Conservation (phyloP, 2,888 invertebrate genomes). For the Diaperis boleti region DNA sequence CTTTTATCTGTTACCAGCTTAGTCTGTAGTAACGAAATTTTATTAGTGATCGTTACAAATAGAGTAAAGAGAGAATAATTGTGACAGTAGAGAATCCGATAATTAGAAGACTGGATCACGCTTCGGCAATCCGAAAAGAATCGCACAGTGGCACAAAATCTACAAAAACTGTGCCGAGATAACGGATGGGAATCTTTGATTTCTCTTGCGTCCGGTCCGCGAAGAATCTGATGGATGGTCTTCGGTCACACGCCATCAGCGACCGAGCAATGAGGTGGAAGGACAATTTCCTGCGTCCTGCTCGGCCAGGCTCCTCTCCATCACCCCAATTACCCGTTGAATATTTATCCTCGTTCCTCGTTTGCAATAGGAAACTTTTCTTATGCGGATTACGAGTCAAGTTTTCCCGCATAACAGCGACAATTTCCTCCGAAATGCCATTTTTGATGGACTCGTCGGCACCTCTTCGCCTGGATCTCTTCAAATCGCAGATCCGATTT, state of each 20-base stretch:
- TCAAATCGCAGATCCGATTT: neutral
- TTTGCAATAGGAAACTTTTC: conserved; percentile 50
- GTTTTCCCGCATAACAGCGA: conserved; percentile 40
- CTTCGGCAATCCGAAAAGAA: too few species aligned
- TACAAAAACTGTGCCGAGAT: too few species aligned
- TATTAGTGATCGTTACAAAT: too few species aligned
- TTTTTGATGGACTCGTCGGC: neutral
- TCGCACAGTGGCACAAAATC: too few species aligned
- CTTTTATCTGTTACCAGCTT: too few species aligned
- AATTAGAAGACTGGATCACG: too few species aligned
- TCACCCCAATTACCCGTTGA: conserved; percentile 51
- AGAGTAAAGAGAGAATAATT: too few species aligned
- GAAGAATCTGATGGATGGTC: conserved; percentile 57
- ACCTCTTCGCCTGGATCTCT: neutral
- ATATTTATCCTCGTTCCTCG: conserved; percentile 30
- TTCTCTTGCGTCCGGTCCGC: conserved; percentile 17
- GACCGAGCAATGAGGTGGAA: conserved; percentile 60
- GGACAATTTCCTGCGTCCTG: conserved; percentile 56
- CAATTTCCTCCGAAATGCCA: neutral
- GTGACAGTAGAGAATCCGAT: too few species aligned
- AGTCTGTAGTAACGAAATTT: too few species aligned
- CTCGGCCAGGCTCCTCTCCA: conserved; percentile 44
- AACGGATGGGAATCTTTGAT: too few species aligned
- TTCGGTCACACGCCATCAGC: conserved; percentile 60
- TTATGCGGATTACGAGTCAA: conserved; percentile 49